These are phyloP conservation scores for Meandrusa payeni DNA, from an alignment of 2,888 invertebrate genomes.

Conservation along the genomic window DNA sequence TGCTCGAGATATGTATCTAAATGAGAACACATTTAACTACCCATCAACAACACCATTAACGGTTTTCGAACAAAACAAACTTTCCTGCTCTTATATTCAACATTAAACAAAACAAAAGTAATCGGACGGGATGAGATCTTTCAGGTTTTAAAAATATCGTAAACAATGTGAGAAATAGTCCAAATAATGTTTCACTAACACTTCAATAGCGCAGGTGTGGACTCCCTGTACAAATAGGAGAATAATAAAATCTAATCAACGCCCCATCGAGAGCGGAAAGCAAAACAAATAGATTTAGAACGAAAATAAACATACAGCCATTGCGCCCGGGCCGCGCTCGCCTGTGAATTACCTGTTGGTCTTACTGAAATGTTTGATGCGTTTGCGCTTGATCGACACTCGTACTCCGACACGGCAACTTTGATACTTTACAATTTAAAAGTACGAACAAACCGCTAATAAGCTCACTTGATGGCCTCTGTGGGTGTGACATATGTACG, in stretches of 20 bases:
- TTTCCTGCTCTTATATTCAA: conserved; percentile 4
- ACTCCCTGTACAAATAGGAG: conserved; percentile 28
- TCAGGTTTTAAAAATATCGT: conserved; percentile 14
- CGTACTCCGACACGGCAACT: conserved; percentile 24
- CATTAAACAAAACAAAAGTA: conserved; percentile 17
- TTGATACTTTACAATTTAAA: conserved; percentile 55
- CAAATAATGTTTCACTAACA: conserved; percentile 26
- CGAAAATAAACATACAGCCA: conserved; percentile 58
- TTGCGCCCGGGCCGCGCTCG: conserved; percentile 46
- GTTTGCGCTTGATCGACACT: conserved; percentile 67
- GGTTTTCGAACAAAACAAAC: conserved; percentile 15
- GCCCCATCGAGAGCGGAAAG: conserved; percentile 38
- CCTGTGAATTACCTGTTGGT: conserved; percentile 73
- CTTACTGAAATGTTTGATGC: conserved; percentile 72
- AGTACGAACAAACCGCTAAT: too few relatives aligned
- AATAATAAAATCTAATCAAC: conserved; percentile 69
- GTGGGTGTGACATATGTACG: too few relatives aligned
- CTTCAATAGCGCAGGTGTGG: conserved; percentile 28
- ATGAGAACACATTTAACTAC: background rate
- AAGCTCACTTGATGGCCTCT: too few relatives aligned
- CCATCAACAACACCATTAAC: conserved; percentile 18
- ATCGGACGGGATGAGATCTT: conserved; percentile 16
- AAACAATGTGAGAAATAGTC: conserved; percentile 25
- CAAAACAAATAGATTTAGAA: conserved; percentile 65
- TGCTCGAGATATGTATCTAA: too few relatives aligned